Evolutionary conservation across 2,113 vertebrate genomes (phyloP).

Genomic region (Pedionomus torquatus): DNA sequence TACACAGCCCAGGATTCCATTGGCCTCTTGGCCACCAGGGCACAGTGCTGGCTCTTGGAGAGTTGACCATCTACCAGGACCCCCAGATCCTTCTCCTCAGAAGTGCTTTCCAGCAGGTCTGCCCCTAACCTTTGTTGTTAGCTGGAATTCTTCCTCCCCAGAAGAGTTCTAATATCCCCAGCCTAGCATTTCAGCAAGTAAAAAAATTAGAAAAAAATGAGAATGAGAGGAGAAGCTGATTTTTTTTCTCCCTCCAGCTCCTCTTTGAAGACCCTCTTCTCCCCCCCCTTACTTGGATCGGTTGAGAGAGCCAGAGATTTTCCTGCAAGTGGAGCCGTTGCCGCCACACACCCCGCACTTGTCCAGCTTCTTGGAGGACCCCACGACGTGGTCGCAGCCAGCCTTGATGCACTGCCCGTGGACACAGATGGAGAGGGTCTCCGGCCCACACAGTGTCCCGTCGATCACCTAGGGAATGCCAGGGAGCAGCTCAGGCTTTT

Average conservation of each 20-base stretch:
- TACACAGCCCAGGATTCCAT: no score
- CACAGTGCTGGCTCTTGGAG: no score
- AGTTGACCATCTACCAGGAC: no score
- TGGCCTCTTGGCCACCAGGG: no score
- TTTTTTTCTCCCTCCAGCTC: background rate
- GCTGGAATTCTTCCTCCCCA: no score
- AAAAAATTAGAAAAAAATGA: background rate
- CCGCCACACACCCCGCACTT: conserved; percentile 94
- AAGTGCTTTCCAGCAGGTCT: no score
- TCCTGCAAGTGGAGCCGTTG: conserved; percentile 86
- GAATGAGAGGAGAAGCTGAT: background rate
- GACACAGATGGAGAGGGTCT: conserved; percentile 93
- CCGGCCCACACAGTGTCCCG: conserved; percentile 91
- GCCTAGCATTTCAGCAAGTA: background rate
- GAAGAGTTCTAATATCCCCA: background rate
- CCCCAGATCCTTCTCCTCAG: no score
- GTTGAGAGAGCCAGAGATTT: conserved; percentile 88
- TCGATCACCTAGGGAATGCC: conserved; percentile 84
- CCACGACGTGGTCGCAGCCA: conserved; percentile 91
- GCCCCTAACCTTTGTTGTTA: no score
- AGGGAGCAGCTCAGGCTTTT: background rate
- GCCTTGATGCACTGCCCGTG: conserved; percentile 96
- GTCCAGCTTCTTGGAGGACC: conserved; percentile 91
- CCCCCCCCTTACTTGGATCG: conserved; percentile 81
- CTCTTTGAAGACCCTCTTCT: background rate